Conservation (phyloP, 1,140 invertebrate genomes). For the Drosophila sulfurigaster region DNA sequence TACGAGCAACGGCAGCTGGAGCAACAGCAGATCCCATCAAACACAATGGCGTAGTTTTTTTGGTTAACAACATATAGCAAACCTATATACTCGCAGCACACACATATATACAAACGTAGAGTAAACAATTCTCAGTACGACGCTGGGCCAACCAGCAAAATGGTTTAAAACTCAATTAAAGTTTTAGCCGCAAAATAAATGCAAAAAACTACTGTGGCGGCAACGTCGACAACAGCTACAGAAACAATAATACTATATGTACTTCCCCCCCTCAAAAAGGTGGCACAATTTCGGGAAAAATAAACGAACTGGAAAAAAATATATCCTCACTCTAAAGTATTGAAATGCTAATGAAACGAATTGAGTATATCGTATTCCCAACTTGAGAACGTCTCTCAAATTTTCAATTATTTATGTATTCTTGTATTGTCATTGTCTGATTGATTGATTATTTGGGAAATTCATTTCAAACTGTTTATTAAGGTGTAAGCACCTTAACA, state of each 20-base stretch:
- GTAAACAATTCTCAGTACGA: constrained; percentile 33
- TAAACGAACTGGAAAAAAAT: not conserved
- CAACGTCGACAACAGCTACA: constrained; percentile 61
- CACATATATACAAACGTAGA: not conserved
- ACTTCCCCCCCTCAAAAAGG: constrained; percentile 18
- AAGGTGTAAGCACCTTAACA: too few species aligned
- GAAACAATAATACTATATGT: constrained; percentile 30
- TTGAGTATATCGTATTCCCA: not conserved
- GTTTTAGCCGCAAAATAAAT: constrained; percentile 85
- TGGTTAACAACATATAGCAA: constrained; percentile 8
- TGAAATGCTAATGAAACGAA: not conserved
- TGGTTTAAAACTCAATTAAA: constrained; percentile 85
- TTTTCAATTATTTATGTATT: too few species aligned
- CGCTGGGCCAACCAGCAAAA: constrained; percentile 62
- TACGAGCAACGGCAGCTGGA: constrained; percentile 26
- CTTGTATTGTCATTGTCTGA: too few species aligned
- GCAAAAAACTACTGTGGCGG: constrained; percentile 61
- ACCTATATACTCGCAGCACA: constrained; percentile 1
- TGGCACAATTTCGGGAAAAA: constrained; percentile 27
- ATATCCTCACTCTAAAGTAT: constrained; percentile 5
- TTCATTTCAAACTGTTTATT: too few species aligned
- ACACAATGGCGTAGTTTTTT: constrained; percentile 56
- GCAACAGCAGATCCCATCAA: constrained; percentile 58
- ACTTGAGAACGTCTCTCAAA: too few species aligned
- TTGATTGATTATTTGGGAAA: too few species aligned